Evolutionary conservation across 2,888 invertebrate species (phyloP).

Genomic region (Pseudococcus longispinus): DNA sequence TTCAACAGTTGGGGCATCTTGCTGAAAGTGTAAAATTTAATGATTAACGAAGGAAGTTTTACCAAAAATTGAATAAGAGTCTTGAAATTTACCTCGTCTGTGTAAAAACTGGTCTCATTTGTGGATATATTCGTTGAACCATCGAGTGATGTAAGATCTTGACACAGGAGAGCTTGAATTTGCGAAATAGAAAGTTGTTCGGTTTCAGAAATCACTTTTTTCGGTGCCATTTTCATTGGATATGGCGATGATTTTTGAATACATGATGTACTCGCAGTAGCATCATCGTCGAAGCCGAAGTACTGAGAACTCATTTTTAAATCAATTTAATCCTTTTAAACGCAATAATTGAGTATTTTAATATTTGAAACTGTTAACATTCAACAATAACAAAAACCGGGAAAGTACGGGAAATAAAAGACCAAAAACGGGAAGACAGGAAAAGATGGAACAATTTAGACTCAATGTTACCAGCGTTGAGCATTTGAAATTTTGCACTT

Average conservation of each 20-base stretch:
- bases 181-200: neutral
- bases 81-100: neutral
- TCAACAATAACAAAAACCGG: too few relatives aligned
- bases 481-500: neutral
- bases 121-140: neutral
- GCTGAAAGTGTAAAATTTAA: neutral
- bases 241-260: neutral
- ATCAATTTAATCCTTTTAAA: neutral
- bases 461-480: neutral
- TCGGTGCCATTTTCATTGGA: neutral
- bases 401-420: too few relatives aligned
- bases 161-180: conserved; percentile 22
- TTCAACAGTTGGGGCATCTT: neutral
- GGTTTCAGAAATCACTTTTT: neutral
- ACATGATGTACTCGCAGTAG: neutral
- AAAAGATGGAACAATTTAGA: neutral
- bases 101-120: conserved; percentile 10
- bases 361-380: neutral
- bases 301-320: neutral
- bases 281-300: conserved; percentile 21
- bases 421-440: neutral
- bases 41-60: neutral
- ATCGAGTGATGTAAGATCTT: neutral
- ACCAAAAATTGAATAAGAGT: neutral
- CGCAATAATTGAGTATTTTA: neutral